Evolutionary conservation across 2,113 vertebrate species (phyloP).

Genomic region (Thryonomys swinderianus): DNA sequence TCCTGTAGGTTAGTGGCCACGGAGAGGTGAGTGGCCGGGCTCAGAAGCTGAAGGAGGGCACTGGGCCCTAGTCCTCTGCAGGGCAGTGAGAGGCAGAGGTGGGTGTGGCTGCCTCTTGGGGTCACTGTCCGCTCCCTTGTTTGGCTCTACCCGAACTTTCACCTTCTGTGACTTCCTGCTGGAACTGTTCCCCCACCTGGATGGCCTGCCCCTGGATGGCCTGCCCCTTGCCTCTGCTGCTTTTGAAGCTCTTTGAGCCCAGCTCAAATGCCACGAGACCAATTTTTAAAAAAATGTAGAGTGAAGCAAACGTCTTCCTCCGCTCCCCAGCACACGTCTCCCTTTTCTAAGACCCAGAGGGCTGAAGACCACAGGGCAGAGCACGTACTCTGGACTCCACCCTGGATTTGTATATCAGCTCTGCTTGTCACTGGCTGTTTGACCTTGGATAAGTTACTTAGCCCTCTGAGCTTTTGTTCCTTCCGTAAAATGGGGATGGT

Average conservation of each 20-base stretch:
- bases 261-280: not conserved
- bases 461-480: constrained; percentile 35
- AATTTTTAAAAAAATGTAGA: not conserved
- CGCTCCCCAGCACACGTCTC: not conserved
- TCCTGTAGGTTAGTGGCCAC: constrained; percentile 49
- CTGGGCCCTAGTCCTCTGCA: not conserved
- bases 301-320: not conserved
- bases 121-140: constrained; percentile 27
- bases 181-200: not conserved
- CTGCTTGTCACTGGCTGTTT: not conserved
- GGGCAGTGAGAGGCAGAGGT: not conserved
- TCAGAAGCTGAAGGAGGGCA: not conserved
- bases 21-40: not conserved
- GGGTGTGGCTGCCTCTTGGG: not conserved
- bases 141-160: not conserved
- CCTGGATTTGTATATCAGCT: not conserved
- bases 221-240: not conserved
- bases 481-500: constrained; percentile 44
- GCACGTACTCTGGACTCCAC: not conserved
- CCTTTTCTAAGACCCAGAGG: not conserved
- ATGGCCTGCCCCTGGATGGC: not conserved
- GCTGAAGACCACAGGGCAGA: not conserved
- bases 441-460: not conserved
- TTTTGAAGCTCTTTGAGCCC: constrained; percentile 19
- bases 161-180: not conserved